Evolutionary conservation across 1,140 invertebrate species (phyloP), one percentile per base, ranked within the genome.

Genomic region (Euborellia annulipes): DNA sequence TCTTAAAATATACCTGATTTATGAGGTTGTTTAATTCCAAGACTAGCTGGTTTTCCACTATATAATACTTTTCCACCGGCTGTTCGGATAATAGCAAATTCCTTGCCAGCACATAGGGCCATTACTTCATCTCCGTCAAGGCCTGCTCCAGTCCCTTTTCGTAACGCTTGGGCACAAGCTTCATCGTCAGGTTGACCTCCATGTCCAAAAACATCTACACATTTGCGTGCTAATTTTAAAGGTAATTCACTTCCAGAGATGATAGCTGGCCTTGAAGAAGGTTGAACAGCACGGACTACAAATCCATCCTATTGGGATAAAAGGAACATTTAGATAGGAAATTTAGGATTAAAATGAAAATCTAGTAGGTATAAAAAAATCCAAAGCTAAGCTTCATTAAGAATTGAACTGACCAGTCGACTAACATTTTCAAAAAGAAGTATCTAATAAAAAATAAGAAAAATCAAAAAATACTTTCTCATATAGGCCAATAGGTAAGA

Each of bases 61-160:
- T 82, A 89, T 40, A 85, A 63, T 47, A 86, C 78, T 68, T 86
- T 88, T 54, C 87, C 86, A 38, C 75, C 74, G 3, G 70, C 60
- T 4, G 85, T 89, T 56, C 75, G 73, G 1, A 91, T 62, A 17
- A 94, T 59, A 30, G 74, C 77, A 65, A 94, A 92, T 55, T 91
- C 87, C 63, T 89, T 90, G 6, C 85, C 87, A 27, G 79, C 73
- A 44, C 23, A 27, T 27, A 27, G 4, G 4, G 23, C 23, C 23
- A 27, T 27, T 27, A 27, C 11, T 62, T 82, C 78, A 55, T 86
- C 82, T 50, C 82, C 23, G 11, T 27, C 23, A 27, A 27, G 23
- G 4, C 23, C 23, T 6, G 23, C 23, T 27, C 23, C 80, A 53
- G 70, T 72, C 8, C 71, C 75, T 18, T 66, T 67, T 57, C 67